Percentiles rank a stretch among this genome's conserved stretches.
Conservation (phyloP, 2,888 invertebrate species). For the Phaonia tiefii region DNA sequence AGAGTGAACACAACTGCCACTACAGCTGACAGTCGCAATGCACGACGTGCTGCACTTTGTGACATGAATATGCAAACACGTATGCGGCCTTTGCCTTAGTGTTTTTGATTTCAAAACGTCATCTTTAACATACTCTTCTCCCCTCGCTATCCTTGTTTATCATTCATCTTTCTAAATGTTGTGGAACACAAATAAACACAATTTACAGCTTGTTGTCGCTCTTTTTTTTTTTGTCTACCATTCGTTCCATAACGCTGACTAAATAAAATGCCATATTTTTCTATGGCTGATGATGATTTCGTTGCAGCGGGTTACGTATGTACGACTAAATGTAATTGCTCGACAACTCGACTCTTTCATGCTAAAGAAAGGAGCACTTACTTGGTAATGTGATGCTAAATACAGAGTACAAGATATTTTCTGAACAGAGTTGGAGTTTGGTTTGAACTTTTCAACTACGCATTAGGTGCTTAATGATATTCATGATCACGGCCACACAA, state of each 20-base stretch:
- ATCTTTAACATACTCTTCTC: constrained; percentile 30
- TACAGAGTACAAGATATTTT: no score
- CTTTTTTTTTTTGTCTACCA: constrained; percentile 37
- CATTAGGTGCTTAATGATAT: no score
- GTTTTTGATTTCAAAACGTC: constrained; percentile 28
- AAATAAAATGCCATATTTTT: background rate
- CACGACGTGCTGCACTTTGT: constrained; percentile 70
- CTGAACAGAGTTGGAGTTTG: no score
- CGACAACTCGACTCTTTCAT: background rate
- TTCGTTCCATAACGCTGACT: background rate
- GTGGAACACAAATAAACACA: background rate
- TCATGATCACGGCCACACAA: no score
- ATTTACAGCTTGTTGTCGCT: constrained; percentile 2
- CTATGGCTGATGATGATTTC: background rate
- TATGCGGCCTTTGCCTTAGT: constrained; percentile 30
- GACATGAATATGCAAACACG: constrained; percentile 60
- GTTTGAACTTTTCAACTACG: no score
- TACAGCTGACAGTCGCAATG: constrained; percentile 71
- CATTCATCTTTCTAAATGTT: constrained; percentile 41
- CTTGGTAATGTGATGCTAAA: no score
- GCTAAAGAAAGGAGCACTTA: no score
- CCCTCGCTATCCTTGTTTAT: constrained; percentile 5
- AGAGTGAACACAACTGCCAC: constrained; percentile 71
- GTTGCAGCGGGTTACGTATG: constrained; percentile 8
- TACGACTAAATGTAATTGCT: background rate